phyloP scores from a whole-genome alignment of 2,888 invertebrate genomes.

The Dorcus hopei region DNA sequence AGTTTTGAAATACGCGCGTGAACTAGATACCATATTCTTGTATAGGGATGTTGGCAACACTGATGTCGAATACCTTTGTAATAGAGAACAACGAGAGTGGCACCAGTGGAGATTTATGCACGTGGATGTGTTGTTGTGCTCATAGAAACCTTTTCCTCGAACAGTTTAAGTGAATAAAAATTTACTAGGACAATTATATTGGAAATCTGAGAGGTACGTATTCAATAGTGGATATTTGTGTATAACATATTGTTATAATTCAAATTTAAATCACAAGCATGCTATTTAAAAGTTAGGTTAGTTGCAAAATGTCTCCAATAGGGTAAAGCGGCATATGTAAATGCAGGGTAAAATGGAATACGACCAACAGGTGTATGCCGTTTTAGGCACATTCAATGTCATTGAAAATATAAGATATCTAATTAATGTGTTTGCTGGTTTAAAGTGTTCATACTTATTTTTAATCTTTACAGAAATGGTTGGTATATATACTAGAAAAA shows the following conservation, averaged over 20 bases:
- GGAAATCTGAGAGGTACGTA: slow-evolving; percentile 8
- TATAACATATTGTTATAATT: slow-evolving; percentile 1
- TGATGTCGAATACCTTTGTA: slow-evolving; percentile 11
- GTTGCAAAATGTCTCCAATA: slow-evolving; percentile 3
- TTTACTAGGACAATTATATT: slow-evolving; percentile 9
- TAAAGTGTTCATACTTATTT: too few species aligned
- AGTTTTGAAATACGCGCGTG: slow-evolving; percentile 15
- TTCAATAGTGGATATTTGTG: background rate
- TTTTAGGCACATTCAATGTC: too few species aligned
- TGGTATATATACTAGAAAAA: too few species aligned
- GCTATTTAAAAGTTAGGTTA: slow-evolving; percentile 9
- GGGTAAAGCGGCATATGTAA: slow-evolving; percentile 14
- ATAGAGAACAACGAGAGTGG: slow-evolving; percentile 13
- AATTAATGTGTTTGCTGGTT: too few species aligned
- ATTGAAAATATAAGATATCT: too few species aligned
- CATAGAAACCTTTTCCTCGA: slow-evolving; percentile 4
- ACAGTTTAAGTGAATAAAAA: slow-evolving; percentile 7
- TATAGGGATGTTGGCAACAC: slow-evolving; percentile 13
- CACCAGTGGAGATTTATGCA: slow-evolving; percentile 10
- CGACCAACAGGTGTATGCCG: too few species aligned
- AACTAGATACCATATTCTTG: slow-evolving; percentile 11
- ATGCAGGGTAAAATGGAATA: too few species aligned
- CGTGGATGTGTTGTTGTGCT: slow-evolving; percentile 8
- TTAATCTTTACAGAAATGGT: too few species aligned
- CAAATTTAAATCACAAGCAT: slow-evolving; percentile 8